These are phyloP conservation scores for Argya squamiceps DNA, from an alignment of 2,797 vertebrate genomes.

Conservation along the genomic window DNA sequence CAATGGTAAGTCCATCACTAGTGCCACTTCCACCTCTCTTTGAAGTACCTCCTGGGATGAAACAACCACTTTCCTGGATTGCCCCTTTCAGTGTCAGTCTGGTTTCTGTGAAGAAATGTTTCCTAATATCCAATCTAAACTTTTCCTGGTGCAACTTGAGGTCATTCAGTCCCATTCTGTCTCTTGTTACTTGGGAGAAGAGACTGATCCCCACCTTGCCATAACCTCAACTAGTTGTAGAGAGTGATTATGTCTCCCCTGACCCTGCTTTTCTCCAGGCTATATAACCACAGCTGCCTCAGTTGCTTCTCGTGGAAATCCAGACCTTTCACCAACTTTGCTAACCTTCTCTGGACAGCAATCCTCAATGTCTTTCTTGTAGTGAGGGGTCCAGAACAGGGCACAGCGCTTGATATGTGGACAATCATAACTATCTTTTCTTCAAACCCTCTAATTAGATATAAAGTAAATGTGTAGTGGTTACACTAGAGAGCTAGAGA, in stretches of 20 bases:
- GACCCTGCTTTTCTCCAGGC: not conserved
- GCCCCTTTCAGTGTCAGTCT: not conserved
- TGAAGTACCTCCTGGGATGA: not conserved
- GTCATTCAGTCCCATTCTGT: fast-evolving
- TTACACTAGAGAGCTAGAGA: not conserved
- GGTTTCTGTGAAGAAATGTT: not conserved
- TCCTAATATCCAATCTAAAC: not conserved
- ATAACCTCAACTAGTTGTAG: not conserved
- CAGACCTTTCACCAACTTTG: not conserved
- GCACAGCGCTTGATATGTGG: fast-evolving
- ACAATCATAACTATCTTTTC: not conserved
- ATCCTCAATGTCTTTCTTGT: not conserved
- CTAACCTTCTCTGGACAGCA: not conserved
- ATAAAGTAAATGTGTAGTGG: not conserved
- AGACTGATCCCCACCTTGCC: fast-evolving
- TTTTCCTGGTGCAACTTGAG: not conserved
- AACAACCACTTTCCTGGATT: not conserved
- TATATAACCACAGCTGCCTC: not conserved
- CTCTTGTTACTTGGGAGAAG: not conserved
- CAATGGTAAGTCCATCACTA: not conserved
- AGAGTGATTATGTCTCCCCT: fast-evolving
- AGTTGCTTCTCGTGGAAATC: not conserved
- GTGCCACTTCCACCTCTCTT: fast-evolving
- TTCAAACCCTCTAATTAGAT: not conserved
- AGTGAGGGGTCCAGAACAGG: not conserved